Conservation (phyloP, 2,888 invertebrate genomes). For the Piscicola geometra region DNA sequence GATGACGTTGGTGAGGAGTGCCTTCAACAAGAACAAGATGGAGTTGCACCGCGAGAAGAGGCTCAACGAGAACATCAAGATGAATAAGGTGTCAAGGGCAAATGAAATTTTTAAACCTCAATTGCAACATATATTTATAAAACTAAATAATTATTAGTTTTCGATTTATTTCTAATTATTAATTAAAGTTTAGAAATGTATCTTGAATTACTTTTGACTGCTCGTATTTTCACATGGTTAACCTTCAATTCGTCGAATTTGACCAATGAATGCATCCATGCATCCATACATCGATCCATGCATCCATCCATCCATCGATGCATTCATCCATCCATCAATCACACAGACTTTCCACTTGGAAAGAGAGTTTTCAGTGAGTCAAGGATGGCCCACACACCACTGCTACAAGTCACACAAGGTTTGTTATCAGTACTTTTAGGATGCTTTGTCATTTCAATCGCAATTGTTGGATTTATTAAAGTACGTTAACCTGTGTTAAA, state of each 20-base stretch:
- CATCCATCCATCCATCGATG: too few relatives aligned
- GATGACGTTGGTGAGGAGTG: constrained; percentile 16
- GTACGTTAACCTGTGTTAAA: too few relatives aligned
- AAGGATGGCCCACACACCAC: constrained; percentile 23
- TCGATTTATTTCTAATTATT: not conserved
- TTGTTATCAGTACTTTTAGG: too few relatives aligned
- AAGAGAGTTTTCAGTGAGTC: constrained; percentile 14
- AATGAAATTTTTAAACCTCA: not conserved
- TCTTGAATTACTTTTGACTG: too few relatives aligned
- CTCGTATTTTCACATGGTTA: too few relatives aligned
- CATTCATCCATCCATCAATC: not conserved
- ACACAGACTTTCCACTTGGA: constrained; percentile 28
- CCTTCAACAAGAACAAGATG: constrained; percentile 13
- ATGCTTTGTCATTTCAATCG: too few relatives aligned
- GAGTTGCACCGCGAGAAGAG: constrained; percentile 23
- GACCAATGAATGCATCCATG: too few relatives aligned
- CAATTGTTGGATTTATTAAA: too few relatives aligned
- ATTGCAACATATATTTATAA: not conserved
- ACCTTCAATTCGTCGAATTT: too few relatives aligned
- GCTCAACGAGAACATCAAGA: constrained; percentile 31
- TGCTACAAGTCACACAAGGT: not conserved
- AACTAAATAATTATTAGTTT: not conserved
- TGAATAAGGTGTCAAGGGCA: constrained; percentile 26
- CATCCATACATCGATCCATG: too few relatives aligned
- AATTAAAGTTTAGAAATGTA: too few relatives aligned